These are phyloP conservation scores for Onychostoma macrolepis DNA, from an alignment of 2,113 vertebrate species.

Conservation along the genomic window DNA sequence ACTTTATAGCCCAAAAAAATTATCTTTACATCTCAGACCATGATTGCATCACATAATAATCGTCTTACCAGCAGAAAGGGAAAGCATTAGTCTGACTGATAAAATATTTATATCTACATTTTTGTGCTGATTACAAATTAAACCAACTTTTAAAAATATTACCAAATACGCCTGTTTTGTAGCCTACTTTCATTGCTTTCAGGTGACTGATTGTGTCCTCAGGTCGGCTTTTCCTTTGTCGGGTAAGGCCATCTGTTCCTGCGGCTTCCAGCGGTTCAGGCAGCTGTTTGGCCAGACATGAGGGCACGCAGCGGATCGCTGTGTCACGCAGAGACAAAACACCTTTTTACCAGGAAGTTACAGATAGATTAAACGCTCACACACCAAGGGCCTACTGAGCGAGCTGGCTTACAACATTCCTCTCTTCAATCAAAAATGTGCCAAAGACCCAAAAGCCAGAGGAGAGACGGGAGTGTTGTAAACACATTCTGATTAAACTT, in stretches of 20 bases:
- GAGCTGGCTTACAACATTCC: conserved; percentile 51
- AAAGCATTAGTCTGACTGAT: too few species aligned
- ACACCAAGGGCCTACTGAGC: conserved; percentile 51
- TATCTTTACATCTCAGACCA: background rate
- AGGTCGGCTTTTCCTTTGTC: conserved; percentile 47
- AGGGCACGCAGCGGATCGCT: conserved; percentile 50
- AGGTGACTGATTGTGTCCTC: conserved; percentile 28
- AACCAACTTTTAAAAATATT: background rate
- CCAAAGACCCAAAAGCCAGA: conserved; percentile 29
- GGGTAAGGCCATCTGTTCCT: conserved; percentile 62
- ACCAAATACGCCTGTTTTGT: background rate
- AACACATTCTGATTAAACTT: background rate
- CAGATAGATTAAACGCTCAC: conserved; percentile 59
- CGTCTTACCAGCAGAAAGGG: background rate
- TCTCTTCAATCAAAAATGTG: conserved; percentile 30
- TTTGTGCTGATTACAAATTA: background rate
- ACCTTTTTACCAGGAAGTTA: conserved; percentile 62
- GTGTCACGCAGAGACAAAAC: conserved; percentile 63
- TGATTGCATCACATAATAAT: background rate
- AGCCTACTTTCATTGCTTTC: conserved; percentile 1
- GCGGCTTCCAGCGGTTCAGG: conserved; percentile 64
- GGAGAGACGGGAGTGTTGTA: background rate
- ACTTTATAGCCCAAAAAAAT: background rate
- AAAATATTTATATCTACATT: background rate
- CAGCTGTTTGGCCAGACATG: conserved; percentile 66